These are phyloP conservation scores for Pogoniulus pusillus DNA, from an alignment of 2,797 vertebrate genomes.

Conservation along the genomic window DNA sequence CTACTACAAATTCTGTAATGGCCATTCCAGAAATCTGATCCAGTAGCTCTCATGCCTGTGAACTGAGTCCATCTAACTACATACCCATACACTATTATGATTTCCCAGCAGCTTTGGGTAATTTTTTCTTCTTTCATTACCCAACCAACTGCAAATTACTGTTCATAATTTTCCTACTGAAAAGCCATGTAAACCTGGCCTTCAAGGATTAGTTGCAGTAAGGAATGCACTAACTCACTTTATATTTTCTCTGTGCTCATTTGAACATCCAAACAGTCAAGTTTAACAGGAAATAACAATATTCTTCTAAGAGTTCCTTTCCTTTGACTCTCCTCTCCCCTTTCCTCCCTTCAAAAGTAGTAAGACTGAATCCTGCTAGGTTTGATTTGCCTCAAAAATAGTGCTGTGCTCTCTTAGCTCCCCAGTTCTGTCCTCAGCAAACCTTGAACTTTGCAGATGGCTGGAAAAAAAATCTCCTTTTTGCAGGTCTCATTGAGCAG, in stretches of 20 bases:
- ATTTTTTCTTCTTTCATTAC: slow-evolving; percentile 24
- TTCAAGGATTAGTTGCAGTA: background rate
- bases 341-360: background rate
- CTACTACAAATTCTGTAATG: background rate
- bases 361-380: background rate
- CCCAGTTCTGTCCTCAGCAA: background rate
- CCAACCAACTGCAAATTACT: background rate
- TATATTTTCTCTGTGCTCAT: background rate
- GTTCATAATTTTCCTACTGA: background rate
- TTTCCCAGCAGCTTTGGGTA: slow-evolving; percentile 7
- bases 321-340: background rate
- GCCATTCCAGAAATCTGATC: slow-evolving; percentile 21
- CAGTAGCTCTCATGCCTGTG: background rate
- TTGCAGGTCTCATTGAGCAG: background rate
- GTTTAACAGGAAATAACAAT: background rate
- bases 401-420: background rate
- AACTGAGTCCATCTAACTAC: background rate
- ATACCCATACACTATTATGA: background rate
- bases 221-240: background rate
- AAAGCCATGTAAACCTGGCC: background rate
- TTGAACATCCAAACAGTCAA: background rate
- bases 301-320: background rate
- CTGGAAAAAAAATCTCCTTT: background rate
- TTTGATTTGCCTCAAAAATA: background rate
- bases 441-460: background rate